These are phyloP conservation scores for Serilophus lunatus DNA, from an alignment of 2,113 vertebrate species.

Conservation along the genomic window DNA sequence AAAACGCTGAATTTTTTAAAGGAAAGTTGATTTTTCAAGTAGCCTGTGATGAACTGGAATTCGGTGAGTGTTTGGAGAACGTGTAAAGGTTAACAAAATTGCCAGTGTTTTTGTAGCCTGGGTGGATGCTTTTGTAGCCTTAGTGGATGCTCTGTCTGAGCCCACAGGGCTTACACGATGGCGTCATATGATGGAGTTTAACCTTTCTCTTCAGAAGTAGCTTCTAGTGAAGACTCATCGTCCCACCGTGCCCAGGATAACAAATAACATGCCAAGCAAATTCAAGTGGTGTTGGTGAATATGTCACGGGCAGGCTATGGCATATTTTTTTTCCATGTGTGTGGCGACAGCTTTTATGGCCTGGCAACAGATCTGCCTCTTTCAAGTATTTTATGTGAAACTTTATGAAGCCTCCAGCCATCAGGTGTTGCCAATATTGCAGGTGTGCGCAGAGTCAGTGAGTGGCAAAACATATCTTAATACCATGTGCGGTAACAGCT, in stretches of 20 bases:
- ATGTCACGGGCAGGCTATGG: not conserved
- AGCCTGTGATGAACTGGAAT: not conserved
- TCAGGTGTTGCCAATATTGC: not conserved
- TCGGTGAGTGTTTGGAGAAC: not conserved
- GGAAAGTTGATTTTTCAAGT: not conserved
- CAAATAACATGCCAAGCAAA: not conserved
- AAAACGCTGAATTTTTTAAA: not conserved
- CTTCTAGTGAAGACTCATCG: not conserved
- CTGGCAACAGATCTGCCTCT: constrained; percentile 15
- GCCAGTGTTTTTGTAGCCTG: not conserved
- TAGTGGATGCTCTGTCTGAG: not conserved
- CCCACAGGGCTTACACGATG: not conserved
- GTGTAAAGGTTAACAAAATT: not conserved
- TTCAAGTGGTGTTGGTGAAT: not conserved
- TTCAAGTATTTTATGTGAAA: not conserved
- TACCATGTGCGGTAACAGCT: not conserved
- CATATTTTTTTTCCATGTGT: constrained; percentile 4
- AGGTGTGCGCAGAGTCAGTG: not conserved
- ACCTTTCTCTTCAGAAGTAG: not conserved
- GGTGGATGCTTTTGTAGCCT: not conserved
- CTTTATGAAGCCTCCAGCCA: not conserved
- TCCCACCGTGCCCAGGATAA: not conserved
- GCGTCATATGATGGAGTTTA: not conserved
- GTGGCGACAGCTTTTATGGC: constrained; percentile 12
- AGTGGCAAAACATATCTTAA: not conserved